phyloP scores from a whole-genome alignment of 1,140 invertebrate genomes.

The Homalodisca vitripennis region DNA sequence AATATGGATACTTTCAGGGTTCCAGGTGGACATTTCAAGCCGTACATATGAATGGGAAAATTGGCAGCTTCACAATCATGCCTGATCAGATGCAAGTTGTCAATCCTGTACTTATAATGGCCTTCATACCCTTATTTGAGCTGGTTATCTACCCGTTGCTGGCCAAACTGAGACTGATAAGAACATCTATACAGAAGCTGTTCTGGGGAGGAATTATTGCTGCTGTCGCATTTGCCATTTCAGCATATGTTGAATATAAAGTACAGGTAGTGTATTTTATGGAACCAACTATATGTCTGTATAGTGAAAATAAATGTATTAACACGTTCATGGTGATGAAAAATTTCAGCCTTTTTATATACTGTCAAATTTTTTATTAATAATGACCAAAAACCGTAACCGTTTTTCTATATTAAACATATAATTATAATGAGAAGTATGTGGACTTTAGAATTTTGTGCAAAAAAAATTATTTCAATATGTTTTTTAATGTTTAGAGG shows the following conservation, averaged over 20 bases:
- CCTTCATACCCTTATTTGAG: constrained; percentile 87
- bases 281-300: too few relatives aligned
- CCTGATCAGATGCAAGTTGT: constrained; percentile 91
- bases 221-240: constrained; percentile 80
- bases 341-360: too few relatives aligned
- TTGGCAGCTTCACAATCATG: constrained; percentile 67
- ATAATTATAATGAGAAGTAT: too few relatives aligned
- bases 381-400: too few relatives aligned
- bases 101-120: constrained; percentile 82
- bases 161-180: constrained; percentile 51
- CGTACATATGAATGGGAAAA: constrained; percentile 80
- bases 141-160: constrained; percentile 64
- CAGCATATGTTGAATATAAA: constrained; percentile 78
- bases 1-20: constrained; percentile 68
- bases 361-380: too few relatives aligned
- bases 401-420: too few relatives aligned
- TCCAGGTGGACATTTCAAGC: constrained; percentile 96
- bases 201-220: constrained; percentile 80
- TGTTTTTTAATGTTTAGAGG: too few relatives aligned
- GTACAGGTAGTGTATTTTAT: too few relatives aligned
- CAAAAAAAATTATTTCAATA: too few relatives aligned
- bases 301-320: too few relatives aligned
- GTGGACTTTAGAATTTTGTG: too few relatives aligned
- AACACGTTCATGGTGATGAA: too few relatives aligned
- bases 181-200: constrained; percentile 73